A percentile compares a stretch with the other conserved stretches of the same genome.
Evolutionary conservation across 1,140 invertebrate species (phyloP).

Genomic region (Thaumatotibia leucotreta): DNA sequence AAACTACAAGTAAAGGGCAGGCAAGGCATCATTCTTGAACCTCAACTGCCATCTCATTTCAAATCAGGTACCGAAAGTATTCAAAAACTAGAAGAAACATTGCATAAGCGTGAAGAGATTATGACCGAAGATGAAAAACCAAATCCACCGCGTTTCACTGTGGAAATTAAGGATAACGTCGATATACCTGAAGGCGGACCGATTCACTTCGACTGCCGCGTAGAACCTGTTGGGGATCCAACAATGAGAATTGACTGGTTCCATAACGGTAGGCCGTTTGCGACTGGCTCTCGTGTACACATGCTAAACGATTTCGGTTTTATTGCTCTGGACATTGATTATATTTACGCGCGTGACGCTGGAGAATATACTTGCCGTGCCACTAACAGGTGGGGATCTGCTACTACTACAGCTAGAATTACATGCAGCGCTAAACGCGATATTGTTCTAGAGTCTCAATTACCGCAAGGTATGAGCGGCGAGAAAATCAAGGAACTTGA

Average conservation of each 20-base stretch:
- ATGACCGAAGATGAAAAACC: slow-evolving; percentile 88
- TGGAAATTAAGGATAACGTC: slow-evolving; percentile 89
- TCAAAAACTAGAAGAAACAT: slow-evolving; percentile 91
- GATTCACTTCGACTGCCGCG: slow-evolving; percentile 93
- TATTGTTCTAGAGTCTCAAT: slow-evolving; percentile 93
- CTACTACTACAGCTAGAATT: slow-evolving; percentile 90
- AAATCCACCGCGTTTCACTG: slow-evolving; percentile 90
- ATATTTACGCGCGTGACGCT: slow-evolving; percentile 91
- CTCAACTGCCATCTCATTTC: slow-evolving; percentile 92
- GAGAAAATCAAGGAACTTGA: slow-evolving; percentile 96
- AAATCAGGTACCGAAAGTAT: slow-evolving; percentile 91
- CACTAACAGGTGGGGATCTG: slow-evolving; percentile 91
- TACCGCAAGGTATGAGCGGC: slow-evolving; percentile 94
- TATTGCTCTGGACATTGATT: slow-evolving; percentile 94
- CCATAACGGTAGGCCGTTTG: slow-evolving; percentile 92
- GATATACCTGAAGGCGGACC: slow-evolving; percentile 91
- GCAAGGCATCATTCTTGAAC: slow-evolving; percentile 92
- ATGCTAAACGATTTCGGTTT: slow-evolving; percentile 96
- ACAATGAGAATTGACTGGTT: slow-evolving; percentile 96
- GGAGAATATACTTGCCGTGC: slow-evolving; percentile 92
- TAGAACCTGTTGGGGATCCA: slow-evolving; percentile 91
- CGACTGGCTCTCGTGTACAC: slow-evolving; percentile 92
- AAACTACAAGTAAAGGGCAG: slow-evolving; percentile 90
- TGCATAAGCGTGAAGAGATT: slow-evolving; percentile 92
- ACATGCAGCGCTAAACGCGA: slow-evolving; percentile 90